phyloP scores from a whole-genome alignment of 1,140 invertebrate species.

The Psilanteris sp. region DNA sequence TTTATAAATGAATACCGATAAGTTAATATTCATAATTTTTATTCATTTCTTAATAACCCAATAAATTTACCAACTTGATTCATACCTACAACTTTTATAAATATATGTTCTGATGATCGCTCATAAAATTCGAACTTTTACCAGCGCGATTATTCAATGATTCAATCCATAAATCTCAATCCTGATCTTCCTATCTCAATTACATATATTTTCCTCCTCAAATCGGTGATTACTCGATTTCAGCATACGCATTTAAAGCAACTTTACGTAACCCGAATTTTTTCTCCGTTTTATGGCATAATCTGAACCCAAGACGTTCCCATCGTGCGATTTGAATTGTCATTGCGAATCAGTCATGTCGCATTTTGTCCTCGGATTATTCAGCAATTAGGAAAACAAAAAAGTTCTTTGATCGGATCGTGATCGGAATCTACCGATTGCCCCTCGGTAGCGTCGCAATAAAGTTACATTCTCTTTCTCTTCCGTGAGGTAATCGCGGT shows the following conservation, averaged over 20 bases:
- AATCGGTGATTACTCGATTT: conserved; percentile 31
- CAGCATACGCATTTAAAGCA: conserved; percentile 28
- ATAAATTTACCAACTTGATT: too few species aligned
- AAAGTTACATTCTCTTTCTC: conserved; percentile 48
- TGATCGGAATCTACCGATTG: conserved; percentile 25
- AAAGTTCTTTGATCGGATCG: conserved; percentile 11
- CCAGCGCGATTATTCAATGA: conserved; percentile 32
- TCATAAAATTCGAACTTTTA: conserved; percentile 13
- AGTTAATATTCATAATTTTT: too few species aligned
- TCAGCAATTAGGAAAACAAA: conserved; percentile 32
- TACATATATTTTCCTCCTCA: conserved; percentile 16
- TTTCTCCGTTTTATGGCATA: too few species aligned
- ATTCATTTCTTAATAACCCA: too few species aligned
- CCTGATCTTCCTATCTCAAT: conserved; percentile 44
- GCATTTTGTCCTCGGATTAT: conserved; percentile 21
- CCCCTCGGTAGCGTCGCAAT: conserved; percentile 5
- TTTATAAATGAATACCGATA: too few species aligned
- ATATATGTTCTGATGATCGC: too few species aligned
- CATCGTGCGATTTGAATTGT: conserved; percentile 11
- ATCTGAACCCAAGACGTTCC: too few species aligned
- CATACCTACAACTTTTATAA: too few species aligned
- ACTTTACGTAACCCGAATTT: conserved; percentile 16
- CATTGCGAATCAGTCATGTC: conserved; percentile 8
- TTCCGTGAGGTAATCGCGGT: conserved; percentile 53
- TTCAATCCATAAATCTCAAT: conserved; percentile 31